A percentile compares a stretch with the other conserved stretches of the same genome.
Conservation (phyloP, 2,113 vertebrate genomes). For the Brachypteracias leptosomus region DNA sequence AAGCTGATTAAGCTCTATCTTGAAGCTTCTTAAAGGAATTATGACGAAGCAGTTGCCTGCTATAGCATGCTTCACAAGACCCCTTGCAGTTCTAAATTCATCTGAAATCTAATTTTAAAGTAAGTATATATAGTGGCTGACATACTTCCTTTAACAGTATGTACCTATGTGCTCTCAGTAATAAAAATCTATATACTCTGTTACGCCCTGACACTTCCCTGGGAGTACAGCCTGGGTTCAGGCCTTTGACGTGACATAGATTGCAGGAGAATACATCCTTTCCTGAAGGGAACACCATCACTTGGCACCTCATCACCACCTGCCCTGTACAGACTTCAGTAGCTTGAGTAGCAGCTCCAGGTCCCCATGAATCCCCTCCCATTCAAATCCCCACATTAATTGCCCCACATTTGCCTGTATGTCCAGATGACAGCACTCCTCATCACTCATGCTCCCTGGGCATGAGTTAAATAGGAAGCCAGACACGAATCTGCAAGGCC, state of each 20-base stretch:
- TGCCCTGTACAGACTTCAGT: neutral
- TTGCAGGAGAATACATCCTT: too few species aligned
- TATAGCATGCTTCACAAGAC: neutral
- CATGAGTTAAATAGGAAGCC: neutral
- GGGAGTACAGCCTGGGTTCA: neutral
- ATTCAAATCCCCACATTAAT: too few species aligned
- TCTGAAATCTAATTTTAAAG: neutral
- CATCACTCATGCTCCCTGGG: accelerated
- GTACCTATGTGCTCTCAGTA: neutral
- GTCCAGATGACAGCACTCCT: neutral
- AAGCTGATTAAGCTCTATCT: neutral
- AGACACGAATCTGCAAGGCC: neutral
- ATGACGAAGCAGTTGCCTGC: neutral
- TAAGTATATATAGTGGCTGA: neutral
- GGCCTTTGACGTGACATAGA: neutral
- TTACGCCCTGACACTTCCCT: neutral
- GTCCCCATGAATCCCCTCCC: neutral
- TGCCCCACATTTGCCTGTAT: neutral
- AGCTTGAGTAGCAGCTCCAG: neutral
- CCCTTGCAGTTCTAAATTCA: neutral
- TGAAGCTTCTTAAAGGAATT: neutral
- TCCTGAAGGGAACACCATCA: neutral
- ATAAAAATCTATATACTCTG: neutral
- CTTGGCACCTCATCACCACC: neutral
- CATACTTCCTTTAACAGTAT: neutral